Conservation (phyloP, 2,888 invertebrate species). For the Brachycybe producta region DNA sequence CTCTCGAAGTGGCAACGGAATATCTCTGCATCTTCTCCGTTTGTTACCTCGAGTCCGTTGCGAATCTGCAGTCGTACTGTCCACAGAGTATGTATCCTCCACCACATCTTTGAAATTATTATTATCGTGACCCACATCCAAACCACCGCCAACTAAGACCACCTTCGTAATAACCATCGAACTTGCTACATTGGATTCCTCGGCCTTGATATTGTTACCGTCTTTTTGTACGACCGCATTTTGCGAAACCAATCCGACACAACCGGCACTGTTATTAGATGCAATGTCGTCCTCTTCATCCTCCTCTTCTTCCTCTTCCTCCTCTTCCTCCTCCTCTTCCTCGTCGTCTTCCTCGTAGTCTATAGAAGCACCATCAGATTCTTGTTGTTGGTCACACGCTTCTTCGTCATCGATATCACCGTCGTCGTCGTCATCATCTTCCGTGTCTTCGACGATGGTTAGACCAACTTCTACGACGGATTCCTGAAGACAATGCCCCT, state of each 20-base stretch:
- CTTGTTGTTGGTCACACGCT: not conserved
- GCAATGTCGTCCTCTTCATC: constrained; percentile 14
- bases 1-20: constrained; percentile 11
- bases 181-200: too few relatives aligned
- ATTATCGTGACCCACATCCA: too few relatives aligned
- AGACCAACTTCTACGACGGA: constrained; percentile 1
- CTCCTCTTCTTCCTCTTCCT: constrained; percentile 9
- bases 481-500: constrained; percentile 8
- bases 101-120: too few relatives aligned
- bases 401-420: not conserved
- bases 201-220: not conserved
- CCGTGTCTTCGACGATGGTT: constrained; percentile 7
- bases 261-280: constrained; percentile 7
- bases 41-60: constrained; percentile 9
- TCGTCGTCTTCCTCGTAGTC: too few relatives aligned
- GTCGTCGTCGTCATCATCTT: constrained; percentile 8
- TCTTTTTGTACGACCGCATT: not conserved
- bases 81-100: constrained; percentile 13
- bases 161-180: too few relatives aligned
- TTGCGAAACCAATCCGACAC: constrained; percentile 1
- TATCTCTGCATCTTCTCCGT: constrained; percentile 14
- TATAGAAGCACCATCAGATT: too few relatives aligned
- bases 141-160: too few relatives aligned
- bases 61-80: constrained; percentile 12
- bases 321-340: not conserved